These are phyloP conservation scores for Acleris laterana DNA, from an alignment of 2,888 invertebrate genomes.

Conservation along the genomic window DNA sequence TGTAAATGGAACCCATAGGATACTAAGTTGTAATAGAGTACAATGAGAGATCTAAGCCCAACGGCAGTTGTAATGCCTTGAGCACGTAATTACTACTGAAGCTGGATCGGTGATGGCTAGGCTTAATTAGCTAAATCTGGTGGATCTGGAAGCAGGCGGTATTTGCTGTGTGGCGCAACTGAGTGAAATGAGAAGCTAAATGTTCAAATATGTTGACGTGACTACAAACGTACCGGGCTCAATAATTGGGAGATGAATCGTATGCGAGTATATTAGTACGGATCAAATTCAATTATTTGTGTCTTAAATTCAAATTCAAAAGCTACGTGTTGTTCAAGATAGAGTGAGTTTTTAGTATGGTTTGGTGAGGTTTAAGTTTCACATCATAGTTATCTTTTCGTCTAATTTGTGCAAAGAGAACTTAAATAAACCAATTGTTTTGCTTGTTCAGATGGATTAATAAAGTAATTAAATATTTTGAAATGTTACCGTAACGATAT, in stretches of 20 bases:
- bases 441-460: too few relatives aligned
- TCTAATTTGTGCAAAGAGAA: too few relatives aligned
- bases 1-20: neutral
- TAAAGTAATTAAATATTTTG: too few relatives aligned
- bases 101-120: slow-evolving; percentile 2
- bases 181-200: neutral
- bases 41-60: neutral
- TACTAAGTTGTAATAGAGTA: neutral
- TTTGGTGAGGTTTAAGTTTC: too few relatives aligned
- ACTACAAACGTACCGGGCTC: neutral
- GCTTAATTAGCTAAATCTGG: slow-evolving; percentile 22
- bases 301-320: too few relatives aligned
- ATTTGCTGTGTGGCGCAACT: slow-evolving; percentile 4
- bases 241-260: neutral
- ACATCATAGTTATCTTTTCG: too few relatives aligned
- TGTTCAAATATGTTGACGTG: neutral
- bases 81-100: slow-evolving; percentile 9
- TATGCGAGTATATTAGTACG: too few relatives aligned
- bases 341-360: too few relatives aligned
- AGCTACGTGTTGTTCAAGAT: too few relatives aligned
- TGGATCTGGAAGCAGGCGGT: neutral
- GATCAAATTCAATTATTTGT: too few relatives aligned
- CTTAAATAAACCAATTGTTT: too few relatives aligned
- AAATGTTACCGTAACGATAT: too few relatives aligned
- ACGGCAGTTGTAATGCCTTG: neutral